Evolutionary conservation across 2,113 vertebrate species (phyloP), one percentile per base, ranked within the genome.

Genomic region (Clinocottus analis): DNA sequence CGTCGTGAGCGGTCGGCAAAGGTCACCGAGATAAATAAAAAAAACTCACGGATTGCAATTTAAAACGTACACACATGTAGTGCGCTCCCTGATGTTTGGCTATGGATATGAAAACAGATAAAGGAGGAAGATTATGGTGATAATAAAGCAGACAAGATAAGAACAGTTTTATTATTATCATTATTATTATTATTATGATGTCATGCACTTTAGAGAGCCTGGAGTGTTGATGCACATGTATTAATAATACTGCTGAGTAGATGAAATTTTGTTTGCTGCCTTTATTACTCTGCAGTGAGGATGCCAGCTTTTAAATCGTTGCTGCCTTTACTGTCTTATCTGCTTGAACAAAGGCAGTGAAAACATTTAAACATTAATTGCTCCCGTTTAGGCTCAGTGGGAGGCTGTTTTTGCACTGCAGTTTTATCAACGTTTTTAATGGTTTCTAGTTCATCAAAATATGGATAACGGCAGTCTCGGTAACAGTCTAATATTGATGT

Each of bases 271-370:
- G 5, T 16, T 45, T 51, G 8, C 53, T 67, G 27, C 29, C 29
- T 59, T 47, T 7, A 62, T 41, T 19, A 25, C 35, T 13, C 31
- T 23, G 3, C 66, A 41, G 23, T 77, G 53, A 41, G 33, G 19
- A 53, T 37, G n/a, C 47, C 16, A 11, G n/a, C 17, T 29, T 63
- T 63, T 63, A 29, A 39, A 63, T 45, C 3, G 21, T 37, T 75
- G 35, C 16, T 17, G 4, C 64, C 11, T 21, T 59, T 49, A 60
- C 29, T 58, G 16, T 53, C 31, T 55, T 16, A 55, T 41, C 72
- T 55, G 45, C 45, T 64, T 41, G 17, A 64, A 63, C 31, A 63
- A 74, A 74, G 45, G n/a, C 33, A 35, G n/a, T 27, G 17, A 12
- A 66, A 45, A 66, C 5, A 58, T 66, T 23, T 31, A 41, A 31